These are phyloP conservation scores for Zhengitettix transpicula DNA, from an alignment of 2,888 invertebrate species.

Conservation along the genomic window DNA sequence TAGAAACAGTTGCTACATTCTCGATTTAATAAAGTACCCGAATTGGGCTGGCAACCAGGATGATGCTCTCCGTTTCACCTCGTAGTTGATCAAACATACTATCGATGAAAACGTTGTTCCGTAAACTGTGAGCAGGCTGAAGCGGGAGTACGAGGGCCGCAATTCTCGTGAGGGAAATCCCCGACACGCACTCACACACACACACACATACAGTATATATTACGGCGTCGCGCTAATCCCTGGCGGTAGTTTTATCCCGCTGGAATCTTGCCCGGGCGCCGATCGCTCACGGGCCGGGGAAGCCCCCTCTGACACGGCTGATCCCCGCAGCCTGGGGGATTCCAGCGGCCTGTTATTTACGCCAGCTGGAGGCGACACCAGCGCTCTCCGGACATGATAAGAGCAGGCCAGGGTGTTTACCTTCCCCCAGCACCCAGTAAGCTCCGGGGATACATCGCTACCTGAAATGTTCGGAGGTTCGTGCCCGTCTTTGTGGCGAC, in stretches of 20 bases:
- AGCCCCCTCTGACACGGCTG: conserved; percentile 5
- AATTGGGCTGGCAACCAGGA: no score
- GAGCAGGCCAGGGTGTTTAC: not conserved
- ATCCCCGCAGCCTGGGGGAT: not conserved
- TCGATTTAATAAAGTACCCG: no score
- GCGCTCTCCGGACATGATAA: not conserved
- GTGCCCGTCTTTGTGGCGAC: no score
- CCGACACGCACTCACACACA: not conserved
- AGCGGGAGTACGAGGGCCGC: not conserved
- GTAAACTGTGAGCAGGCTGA: no score
- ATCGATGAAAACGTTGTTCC: no score
- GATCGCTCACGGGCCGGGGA: conserved; percentile 4
- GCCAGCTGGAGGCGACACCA: not conserved
- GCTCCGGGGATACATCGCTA: not conserved
- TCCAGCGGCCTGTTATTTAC: not conserved
- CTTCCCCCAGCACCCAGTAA: not conserved
- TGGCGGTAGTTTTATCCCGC: not conserved
- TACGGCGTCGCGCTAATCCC: not conserved
- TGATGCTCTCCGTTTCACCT: no score
- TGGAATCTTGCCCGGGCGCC: not conserved
- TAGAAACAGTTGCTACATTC: no score
- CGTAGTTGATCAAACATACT: no score
- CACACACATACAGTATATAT: not conserved
- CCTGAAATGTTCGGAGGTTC: not conserved
- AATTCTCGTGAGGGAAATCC: not conserved